These are phyloP conservation scores for Eucidaris tribuloides DNA, from an alignment of 35 echinoderm and acorn worm species.

Conservation along the genomic window DNA sequence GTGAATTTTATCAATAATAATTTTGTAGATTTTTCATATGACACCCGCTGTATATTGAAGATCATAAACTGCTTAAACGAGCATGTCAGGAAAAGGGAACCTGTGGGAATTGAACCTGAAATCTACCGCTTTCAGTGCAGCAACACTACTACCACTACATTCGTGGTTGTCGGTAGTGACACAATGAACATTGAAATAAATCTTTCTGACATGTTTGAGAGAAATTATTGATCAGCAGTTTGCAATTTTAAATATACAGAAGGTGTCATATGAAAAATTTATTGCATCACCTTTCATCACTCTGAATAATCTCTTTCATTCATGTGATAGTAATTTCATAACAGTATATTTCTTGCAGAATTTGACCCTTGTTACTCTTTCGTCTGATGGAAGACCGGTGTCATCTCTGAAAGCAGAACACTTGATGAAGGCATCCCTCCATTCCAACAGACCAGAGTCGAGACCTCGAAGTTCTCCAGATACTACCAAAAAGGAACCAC, in stretches of 20 bases:
- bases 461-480: constrained; percentile 78
- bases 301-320: too few species aligned
- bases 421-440: constrained; percentile 36
- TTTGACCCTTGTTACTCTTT: constrained; percentile 54
- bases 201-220: background rate
- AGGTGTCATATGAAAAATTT: too few species aligned
- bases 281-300: too few species aligned
- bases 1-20: too few species aligned
- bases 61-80: too few species aligned
- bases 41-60: too few species aligned
- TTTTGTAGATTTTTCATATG: too few species aligned
- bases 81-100: too few species aligned
- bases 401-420: constrained; percentile 36
- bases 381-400: constrained; percentile 65
- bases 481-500: constrained; percentile 63
- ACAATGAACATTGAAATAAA: background rate
- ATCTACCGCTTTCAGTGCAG: too few species aligned
- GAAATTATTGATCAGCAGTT: background rate
- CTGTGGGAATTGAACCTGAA: too few species aligned
- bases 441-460: constrained; percentile 28
- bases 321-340: background rate
- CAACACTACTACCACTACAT: too few species aligned
- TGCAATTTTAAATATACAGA: too few species aligned
- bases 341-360: constrained; percentile 41
- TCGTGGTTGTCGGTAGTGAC: background rate